phyloP scores from a whole-genome alignment of 2,888 invertebrate species.

The Sipha maydis region DNA sequence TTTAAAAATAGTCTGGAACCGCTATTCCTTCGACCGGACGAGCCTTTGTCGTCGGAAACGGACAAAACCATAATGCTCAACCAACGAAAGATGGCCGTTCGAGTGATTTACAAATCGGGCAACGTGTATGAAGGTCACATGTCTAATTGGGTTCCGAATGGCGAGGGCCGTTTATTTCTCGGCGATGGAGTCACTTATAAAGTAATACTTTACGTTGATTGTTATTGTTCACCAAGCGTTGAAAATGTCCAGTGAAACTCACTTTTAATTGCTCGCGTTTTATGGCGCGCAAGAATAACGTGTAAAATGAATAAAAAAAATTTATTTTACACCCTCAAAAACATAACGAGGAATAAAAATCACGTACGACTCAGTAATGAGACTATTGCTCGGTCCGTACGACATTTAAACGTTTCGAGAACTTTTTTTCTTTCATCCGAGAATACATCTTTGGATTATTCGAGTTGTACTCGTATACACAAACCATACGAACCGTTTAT shows the following conservation, averaged over 20 bases:
- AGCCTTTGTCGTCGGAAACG: not conserved
- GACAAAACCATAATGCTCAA: too few relatives aligned
- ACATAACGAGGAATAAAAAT: too few relatives aligned
- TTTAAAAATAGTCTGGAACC: not conserved
- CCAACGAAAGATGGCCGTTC: not conserved
- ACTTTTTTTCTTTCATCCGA: too few relatives aligned
- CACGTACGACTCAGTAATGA: too few relatives aligned
- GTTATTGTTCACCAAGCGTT: not conserved
- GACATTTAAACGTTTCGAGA: too few relatives aligned
- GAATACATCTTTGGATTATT: too few relatives aligned
- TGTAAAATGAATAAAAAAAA: not conserved
- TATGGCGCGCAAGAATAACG: not conserved
- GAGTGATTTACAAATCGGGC: not conserved
- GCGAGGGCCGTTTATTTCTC: not conserved
- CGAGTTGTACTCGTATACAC: too few relatives aligned
- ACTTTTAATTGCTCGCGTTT: not conserved
- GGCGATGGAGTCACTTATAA: not conserved
- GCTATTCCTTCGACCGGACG: not conserved
- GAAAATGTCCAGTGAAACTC: not conserved
- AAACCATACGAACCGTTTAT: too few relatives aligned
- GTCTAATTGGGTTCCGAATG: not conserved
- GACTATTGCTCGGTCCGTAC: too few relatives aligned
- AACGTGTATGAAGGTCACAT: conserved; percentile 25
- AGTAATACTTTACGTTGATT: conserved; percentile 2
- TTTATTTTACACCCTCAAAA: not conserved